A percentile compares a stretch with the other conserved stretches of the same genome.
Conservation (phyloP, 37 sponge, comb jelly and placozoan genomes). For the Tethya wilhelma region DNA sequence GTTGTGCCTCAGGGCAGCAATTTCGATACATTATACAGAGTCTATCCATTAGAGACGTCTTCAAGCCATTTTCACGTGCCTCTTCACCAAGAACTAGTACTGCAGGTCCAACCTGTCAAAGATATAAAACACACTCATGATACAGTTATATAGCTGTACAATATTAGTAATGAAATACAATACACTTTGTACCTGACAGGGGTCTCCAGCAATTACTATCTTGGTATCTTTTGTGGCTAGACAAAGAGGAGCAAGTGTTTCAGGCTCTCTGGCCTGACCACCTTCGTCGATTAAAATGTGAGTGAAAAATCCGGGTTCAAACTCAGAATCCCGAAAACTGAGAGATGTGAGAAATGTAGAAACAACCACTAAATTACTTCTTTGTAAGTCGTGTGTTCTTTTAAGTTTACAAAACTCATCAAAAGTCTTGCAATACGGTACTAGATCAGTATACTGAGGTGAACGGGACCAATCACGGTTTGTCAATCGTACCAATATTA, state of each 20-base stretch:
- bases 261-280: conserved; percentile 78
- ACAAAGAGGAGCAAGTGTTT: conserved; percentile 59
- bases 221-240: conserved; percentile 56
- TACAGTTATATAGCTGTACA: no score
- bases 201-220: conserved; percentile 83
- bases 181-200: conserved; percentile 46
- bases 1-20: neutral
- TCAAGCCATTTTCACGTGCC: conserved; percentile 57
- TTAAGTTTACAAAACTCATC: no score
- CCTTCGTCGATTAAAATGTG: conserved; percentile 86
- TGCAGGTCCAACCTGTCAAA: conserved; percentile 75
- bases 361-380: conserved; percentile 17
- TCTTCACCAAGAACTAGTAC: conserved; percentile 69
- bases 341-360: conserved; percentile 59
- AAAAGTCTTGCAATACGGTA: no score
- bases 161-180: no score
- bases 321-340: neutral
- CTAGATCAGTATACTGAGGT: no score
- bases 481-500: neutral
- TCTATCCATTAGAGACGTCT: conserved; percentile 56
- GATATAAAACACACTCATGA: neutral
- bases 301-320: conserved; percentile 56
- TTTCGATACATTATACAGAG: conserved; percentile 36
- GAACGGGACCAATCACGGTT: no score
- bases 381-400: no score